Conservation (phyloP, 2,888 invertebrate genomes). For the Trachelus stipa region DNA sequence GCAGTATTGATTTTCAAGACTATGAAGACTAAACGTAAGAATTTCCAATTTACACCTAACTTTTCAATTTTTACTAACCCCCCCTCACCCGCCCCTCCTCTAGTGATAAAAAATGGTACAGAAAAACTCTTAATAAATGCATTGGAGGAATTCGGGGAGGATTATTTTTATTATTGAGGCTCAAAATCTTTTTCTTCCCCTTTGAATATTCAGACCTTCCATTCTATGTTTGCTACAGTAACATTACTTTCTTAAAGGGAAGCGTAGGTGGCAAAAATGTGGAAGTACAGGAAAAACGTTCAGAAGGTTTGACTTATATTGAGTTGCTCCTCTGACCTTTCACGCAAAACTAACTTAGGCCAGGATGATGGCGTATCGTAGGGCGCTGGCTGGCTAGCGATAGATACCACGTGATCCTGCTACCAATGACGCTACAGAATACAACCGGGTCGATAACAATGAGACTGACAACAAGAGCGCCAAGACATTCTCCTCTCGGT, state of each 20-base stretch:
- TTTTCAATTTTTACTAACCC: neutral
- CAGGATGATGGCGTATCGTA: constrained; percentile 35
- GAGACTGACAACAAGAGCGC: constrained; percentile 35
- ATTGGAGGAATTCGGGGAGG: neutral
- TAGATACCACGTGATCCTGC: constrained; percentile 40
- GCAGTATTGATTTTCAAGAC: neutral
- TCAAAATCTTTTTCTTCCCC: neutral
- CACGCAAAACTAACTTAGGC: constrained; percentile 25
- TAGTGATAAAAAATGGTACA: neutral
- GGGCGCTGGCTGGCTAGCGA: constrained; percentile 20
- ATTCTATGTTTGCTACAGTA: neutral
- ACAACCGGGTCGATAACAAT: constrained; percentile 43
- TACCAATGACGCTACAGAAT: constrained; percentile 39
- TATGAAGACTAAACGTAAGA: neutral
- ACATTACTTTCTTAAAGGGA: neutral
- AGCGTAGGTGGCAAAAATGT: neutral
- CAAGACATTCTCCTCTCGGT: neutral
- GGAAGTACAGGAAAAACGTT: neutral
- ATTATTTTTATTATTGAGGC: neutral
- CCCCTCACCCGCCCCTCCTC: no score
- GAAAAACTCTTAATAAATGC: neutral
- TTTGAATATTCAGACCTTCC: neutral
- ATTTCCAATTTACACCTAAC: neutral
- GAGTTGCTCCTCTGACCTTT: constrained; percentile 28
- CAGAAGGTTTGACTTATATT: neutral